A percentile compares a stretch with the other conserved stretches of the same genome.
Conservation (phyloP, 1,140 invertebrate genomes). For the Ceratina calcarata region DNA sequence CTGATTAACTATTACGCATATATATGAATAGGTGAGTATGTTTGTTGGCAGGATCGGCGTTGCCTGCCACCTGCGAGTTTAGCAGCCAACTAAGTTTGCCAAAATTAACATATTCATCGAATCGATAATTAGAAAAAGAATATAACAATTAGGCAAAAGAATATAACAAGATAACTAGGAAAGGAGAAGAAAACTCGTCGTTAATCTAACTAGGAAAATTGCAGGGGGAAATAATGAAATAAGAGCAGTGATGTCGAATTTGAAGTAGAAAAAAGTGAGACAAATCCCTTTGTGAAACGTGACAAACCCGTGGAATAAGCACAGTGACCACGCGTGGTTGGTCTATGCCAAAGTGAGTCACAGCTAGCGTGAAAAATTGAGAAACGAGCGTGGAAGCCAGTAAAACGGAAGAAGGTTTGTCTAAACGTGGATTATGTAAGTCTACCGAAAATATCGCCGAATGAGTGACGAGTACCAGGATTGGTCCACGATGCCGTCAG, state of each 20-base stretch:
- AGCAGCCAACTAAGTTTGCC: conserved; percentile 3
- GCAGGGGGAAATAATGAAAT: background rate
- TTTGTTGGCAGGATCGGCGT: background rate
- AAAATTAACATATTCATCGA: background rate
- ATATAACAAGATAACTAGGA: background rate
- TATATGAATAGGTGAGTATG: background rate
- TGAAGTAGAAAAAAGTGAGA: background rate
- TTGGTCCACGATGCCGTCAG: conserved; percentile 61
- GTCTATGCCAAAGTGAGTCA: conserved; percentile 50
- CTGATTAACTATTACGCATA: conserved; percentile 3
- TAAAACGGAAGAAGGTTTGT: conserved; percentile 29
- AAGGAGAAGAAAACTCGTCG: background rate
- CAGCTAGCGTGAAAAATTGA: conserved; percentile 54
- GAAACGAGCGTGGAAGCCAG: conserved; percentile 18
- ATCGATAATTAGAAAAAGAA: conserved; percentile 21
- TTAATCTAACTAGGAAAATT: background rate
- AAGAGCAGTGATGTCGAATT: background rate
- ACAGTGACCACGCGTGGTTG: conserved; percentile 3
- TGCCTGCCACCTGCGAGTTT: conserved; percentile 37
- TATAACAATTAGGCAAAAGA: background rate
- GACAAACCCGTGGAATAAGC: background rate
- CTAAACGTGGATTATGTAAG: conserved; percentile 69
- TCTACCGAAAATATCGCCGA: conserved; percentile 71
- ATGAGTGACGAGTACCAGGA: conserved; percentile 76
- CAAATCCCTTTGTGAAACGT: conserved; percentile 4